Evolutionary conservation across 2,797 vertebrate species (phyloP), one percentile per base, ranked within the genome.

Genomic region (Epinephelus malabaricus): DNA sequence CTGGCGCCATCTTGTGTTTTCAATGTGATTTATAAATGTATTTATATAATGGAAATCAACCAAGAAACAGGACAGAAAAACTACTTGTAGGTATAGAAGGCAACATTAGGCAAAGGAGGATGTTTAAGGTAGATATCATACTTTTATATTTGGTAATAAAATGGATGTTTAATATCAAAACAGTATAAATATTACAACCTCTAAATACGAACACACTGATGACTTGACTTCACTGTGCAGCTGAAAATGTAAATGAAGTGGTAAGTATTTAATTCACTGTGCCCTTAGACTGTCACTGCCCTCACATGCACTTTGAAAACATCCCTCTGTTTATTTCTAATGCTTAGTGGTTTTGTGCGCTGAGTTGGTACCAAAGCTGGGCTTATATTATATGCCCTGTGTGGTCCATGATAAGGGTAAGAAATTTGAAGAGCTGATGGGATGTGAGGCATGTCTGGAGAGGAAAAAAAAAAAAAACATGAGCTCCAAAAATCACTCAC

Each of bases 351-450:
- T 69, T 78, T 70, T 79, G 46, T 50, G 61, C 18, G 10, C 65
- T 68, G 55, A 83, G 56, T 73, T 68, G 17, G 21, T 65, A 50
- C 60, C 65, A 64, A 70, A 60, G 59, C 73, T 60, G 55, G 64
- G 77, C 84, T 88, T 88, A 87, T 74, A 81, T 81, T 75, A 81
- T 58, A 75, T 78, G 73, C 75, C 67, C 71, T 76, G 63, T 74
- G 60, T 50, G 46, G 66, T 78, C n/a, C 40, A 53, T 65, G 87
- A 92, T 88, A 88, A 91, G 70, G 56, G 61, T 53, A 54, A 64
- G 62, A 74, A 85, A 79, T 54, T 4, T 40, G 43, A 77, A 75
- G 67, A 8, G 55, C 58, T 76, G 76, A 85, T 64, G 66, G 47
- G 60, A 84, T 84, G 12, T 66, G 77, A 86, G 64, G 78, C 73